These are phyloP conservation scores for Nymphalis urticae DNA, from an alignment of 2,888 invertebrate species.

Conservation along the genomic window DNA sequence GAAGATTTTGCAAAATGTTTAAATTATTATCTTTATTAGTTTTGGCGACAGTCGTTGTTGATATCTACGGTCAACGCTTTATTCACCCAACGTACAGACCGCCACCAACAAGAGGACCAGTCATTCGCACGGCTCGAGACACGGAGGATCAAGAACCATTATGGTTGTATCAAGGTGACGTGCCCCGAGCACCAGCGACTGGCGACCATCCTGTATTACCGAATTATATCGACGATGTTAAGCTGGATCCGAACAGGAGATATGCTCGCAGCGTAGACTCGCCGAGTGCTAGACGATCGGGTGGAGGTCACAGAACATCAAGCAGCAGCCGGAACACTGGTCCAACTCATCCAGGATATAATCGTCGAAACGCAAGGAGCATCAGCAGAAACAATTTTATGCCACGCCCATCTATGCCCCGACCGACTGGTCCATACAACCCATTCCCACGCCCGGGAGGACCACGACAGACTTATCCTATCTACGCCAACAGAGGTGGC, in stretches of 20 bases:
- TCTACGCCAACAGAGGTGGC: conserved; percentile 23
- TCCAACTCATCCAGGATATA: conserved; percentile 54
- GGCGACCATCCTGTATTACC: conserved; percentile 47
- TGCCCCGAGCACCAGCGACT: conserved; percentile 43
- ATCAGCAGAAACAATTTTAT: conserved; percentile 2
- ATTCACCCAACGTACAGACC: conserved; percentile 47
- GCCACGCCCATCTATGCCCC: conserved; percentile 8
- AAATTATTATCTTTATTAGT: conserved; percentile 40
- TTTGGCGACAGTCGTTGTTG: conserved; percentile 40
- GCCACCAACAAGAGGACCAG: conserved; percentile 37
- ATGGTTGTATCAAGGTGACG: conserved; percentile 43
- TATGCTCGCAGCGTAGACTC: conserved; percentile 50
- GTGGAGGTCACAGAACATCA: conserved; percentile 46
- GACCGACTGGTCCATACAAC: conserved; percentile 39
- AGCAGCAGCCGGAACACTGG: conserved; percentile 49
- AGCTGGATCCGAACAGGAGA: conserved; percentile 46
- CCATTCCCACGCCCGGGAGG: conserved; percentile 48
- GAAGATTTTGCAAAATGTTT: conserved; percentile 34
- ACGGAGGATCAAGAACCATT: conserved; percentile 41
- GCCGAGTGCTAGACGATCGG: conserved; percentile 48
- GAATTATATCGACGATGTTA: conserved; percentile 47
- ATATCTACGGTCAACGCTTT: conserved; percentile 43
- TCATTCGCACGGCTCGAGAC: conserved; percentile 45
- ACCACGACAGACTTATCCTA: conserved; percentile 45
- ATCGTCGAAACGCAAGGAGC: conserved; percentile 50